A percentile compares a stretch with the other conserved stretches of the same genome.
Conservation (phyloP, 2,888 invertebrate species). For the Dastarcus helophoroides region DNA sequence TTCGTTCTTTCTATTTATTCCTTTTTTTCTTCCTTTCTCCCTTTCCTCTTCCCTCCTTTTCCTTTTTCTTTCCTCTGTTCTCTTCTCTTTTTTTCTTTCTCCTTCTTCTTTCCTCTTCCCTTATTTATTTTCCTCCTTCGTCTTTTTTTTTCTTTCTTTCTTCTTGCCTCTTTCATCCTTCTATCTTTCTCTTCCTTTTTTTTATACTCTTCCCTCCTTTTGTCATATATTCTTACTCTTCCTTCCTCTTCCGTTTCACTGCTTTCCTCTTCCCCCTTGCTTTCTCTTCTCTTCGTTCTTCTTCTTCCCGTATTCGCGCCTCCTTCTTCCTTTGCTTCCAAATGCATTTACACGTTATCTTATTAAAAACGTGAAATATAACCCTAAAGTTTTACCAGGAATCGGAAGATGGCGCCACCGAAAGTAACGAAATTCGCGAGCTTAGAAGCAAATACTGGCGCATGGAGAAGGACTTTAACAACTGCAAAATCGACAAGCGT, state of each 20-base stretch:
- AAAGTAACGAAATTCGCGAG: conserved; percentile 57
- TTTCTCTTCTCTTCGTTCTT: too few species aligned
- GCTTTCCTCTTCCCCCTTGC: neutral
- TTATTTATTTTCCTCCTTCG: too few species aligned
- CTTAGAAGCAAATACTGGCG: conserved; percentile 63
- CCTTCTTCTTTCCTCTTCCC: neutral
- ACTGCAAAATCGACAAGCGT: conserved; percentile 51
- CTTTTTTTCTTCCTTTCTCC: too few species aligned
- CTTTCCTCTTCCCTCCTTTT: neutral
- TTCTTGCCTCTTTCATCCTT: too few species aligned
- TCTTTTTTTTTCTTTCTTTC: too few species aligned
- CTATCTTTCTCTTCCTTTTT: too few species aligned
- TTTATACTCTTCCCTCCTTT: neutral
- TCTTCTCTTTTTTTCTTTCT: neutral
- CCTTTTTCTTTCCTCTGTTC: neutral
- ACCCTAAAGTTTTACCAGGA: conserved; percentile 20
- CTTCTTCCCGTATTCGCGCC: too few species aligned
- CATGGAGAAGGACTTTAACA: conserved; percentile 55
- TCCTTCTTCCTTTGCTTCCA: too few species aligned
- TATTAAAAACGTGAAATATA: too few species aligned
- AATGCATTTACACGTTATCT: too few species aligned
- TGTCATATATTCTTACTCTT: neutral
- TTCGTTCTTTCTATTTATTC: too few species aligned
- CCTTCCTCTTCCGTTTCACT: neutral
- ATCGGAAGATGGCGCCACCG: conserved; percentile 40